Conservation (phyloP, 2,113 vertebrate species). For the Athene cunicularia region DNA sequence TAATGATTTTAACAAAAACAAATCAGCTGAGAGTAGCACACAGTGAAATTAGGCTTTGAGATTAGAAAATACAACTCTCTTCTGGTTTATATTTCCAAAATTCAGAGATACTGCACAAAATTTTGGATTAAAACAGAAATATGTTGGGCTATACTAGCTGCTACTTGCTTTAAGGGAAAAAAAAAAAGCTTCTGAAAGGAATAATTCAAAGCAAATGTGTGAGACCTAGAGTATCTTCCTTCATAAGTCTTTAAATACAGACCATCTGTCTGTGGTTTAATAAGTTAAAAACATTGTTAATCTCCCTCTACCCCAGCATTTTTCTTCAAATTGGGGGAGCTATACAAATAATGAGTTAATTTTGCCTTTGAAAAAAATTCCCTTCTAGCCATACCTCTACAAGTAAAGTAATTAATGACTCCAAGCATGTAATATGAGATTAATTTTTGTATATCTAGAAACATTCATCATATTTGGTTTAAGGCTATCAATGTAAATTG, state of each 20-base stretch:
- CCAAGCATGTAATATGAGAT: constrained; percentile 59
- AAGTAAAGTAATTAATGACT: constrained; percentile 64
- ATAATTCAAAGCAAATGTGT: background rate
- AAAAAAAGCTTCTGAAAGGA: background rate
- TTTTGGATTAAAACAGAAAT: background rate
- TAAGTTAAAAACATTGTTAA: background rate
- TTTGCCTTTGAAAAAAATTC: constrained; percentile 38
- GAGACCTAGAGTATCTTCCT: background rate
- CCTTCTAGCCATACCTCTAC: constrained; percentile 32
- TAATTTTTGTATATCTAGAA: constrained; percentile 69
- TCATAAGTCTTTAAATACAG: background rate
- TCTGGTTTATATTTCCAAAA: background rate
- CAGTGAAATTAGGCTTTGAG: background rate
- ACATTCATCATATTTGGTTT: constrained; percentile 72
- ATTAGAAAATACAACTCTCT: background rate
- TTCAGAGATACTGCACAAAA: background rate
- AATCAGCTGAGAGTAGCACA: background rate
- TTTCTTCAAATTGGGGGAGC: background rate
- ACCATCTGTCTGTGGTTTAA: background rate
- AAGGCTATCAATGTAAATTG: constrained; percentile 70
- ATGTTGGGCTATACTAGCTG: background rate
- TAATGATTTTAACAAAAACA: background rate
- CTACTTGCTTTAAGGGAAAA: background rate
- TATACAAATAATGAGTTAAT: constrained; percentile 27
- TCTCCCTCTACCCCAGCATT: background rate